Percentiles rank a stretch among this genome's conserved stretches.
Evolutionary conservation across 2,888 invertebrate genomes (phyloP).

Genomic region (Julus scandinavius): DNA sequence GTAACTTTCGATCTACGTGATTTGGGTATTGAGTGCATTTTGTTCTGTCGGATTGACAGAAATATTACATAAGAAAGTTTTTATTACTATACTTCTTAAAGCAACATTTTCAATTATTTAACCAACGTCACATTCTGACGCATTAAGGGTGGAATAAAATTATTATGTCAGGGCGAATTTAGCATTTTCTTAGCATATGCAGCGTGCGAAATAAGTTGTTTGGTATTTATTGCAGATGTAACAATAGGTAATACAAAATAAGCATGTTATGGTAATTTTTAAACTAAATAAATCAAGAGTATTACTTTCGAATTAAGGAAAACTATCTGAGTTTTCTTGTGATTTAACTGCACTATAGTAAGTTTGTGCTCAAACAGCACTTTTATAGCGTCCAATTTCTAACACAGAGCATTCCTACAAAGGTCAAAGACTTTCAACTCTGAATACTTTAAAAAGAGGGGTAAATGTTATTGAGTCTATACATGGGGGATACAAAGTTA

Average conservation of each 20-base stretch:
- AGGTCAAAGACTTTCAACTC: conserved; percentile 3
- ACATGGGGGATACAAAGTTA: neutral
- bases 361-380: too few species aligned
- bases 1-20: neutral
- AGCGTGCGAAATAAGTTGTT: too few species aligned
- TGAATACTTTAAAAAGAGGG: conserved; percentile 37
- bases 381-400: neutral
- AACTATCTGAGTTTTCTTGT: too few species aligned
- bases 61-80: neutral
- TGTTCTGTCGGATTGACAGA: neutral
- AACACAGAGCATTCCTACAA: neutral
- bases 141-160: neutral
- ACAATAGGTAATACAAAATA: too few species aligned
- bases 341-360: too few species aligned
- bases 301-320: too few species aligned
- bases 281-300: too few species aligned
- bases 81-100: neutral
- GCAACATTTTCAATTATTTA: neutral
- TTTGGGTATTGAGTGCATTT: conserved; percentile 4
- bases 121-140: neutral
- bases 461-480: conserved; percentile 27
- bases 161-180: too few species aligned
- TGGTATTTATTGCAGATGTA: too few species aligned
- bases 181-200: too few species aligned
- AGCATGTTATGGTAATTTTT: too few species aligned